Evolutionary conservation across 2,888 invertebrate species (phyloP).

Genomic region (Tenthredo mesomela): DNA sequence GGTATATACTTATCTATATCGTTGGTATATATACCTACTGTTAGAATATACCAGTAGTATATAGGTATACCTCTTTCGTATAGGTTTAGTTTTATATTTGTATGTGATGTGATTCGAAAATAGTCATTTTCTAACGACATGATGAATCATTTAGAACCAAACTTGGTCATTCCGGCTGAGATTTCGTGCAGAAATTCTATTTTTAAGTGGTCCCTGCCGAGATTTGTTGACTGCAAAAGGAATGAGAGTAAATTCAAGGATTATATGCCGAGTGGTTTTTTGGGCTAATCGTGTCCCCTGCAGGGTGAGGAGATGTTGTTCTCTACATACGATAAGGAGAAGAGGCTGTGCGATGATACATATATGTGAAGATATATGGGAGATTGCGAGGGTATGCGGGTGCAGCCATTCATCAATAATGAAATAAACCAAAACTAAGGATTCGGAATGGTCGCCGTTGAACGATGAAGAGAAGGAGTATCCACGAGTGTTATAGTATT

Average conservation of each 20-base stretch:
- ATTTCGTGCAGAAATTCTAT: background rate
- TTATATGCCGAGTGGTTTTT: background rate
- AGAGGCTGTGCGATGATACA: background rate
- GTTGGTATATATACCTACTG: conserved; percentile 5
- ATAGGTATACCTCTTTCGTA: background rate
- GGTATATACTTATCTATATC: conserved; percentile 42
- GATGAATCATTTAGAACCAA: background rate
- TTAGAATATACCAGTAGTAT: background rate
- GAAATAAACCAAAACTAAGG: conserved; percentile 34
- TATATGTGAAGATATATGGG: background rate
- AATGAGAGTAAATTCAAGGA: background rate
- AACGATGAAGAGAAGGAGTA: conserved; percentile 8
- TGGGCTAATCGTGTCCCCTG: background rate
- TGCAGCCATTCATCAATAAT: conserved; percentile 34
- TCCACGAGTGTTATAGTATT: background rate
- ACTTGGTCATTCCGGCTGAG: background rate
- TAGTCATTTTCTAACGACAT: background rate
- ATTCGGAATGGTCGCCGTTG: conserved; percentile 33
- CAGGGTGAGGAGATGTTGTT: background rate
- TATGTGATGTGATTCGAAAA: background rate
- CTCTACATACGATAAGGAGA: background rate
- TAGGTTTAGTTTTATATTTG: background rate
- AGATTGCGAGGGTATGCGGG: conserved; percentile 6
- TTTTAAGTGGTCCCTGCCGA: background rate
- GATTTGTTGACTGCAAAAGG: background rate